Conservation (phyloP, 2,797 vertebrate species). For the Thripadectes ignobilis region DNA sequence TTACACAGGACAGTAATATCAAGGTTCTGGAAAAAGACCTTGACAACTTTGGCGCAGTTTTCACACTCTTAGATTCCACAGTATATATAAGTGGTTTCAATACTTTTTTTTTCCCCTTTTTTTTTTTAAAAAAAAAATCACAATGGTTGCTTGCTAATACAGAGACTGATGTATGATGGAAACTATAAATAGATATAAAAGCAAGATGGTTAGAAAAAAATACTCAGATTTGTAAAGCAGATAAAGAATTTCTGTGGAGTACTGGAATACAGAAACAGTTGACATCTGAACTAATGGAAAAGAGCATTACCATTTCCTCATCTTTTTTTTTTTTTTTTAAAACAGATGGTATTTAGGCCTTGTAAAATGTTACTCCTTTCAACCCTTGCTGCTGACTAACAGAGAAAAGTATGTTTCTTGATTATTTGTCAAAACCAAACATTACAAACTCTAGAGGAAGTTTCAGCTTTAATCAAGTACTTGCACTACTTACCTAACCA, state of each 20-base stretch:
- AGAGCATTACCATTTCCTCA: background rate
- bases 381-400: background rate
- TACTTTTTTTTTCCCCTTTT: background rate
- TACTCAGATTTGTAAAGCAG: background rate
- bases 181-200: background rate
- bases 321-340: background rate
- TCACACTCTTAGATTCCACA: background rate
- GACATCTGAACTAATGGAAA: background rate
- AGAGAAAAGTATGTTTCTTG: background rate
- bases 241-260: background rate
- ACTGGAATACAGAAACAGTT: background rate
- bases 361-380: background rate
- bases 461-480: background rate
- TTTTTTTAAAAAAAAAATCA: background rate
- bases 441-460: background rate
- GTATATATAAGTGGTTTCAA: background rate
- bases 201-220: background rate
- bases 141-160: background rate
- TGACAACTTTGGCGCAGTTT: background rate
- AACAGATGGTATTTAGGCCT: background rate
- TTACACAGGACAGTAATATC: background rate
- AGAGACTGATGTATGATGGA: background rate
- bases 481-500: background rate
- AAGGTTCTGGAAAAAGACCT: background rate
- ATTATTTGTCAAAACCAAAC: background rate